Evolutionary conservation across 2,888 invertebrate genomes (phyloP), one percentile per base, ranked within the genome.

Genomic region (Morpho helenor): DNA sequence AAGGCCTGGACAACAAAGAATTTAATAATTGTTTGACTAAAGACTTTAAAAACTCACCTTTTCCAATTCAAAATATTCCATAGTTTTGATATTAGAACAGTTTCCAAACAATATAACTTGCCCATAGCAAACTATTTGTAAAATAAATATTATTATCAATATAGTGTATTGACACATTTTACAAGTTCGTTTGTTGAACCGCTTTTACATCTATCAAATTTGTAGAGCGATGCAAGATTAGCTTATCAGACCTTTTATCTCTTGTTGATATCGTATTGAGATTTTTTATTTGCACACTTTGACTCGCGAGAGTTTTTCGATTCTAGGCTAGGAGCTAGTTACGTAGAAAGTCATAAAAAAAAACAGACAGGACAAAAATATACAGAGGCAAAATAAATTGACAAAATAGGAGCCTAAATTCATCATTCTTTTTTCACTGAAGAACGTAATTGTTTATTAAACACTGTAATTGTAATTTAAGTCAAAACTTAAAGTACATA

Each of bases 101-200:
- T 63, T 56, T 2, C 89, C 88, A 59, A 88, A 87, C 52, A 85
- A 80, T 8, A 87, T 8, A 2, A 87, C 75, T 72, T 88, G 87
- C 1, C 72, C 72, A 7, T 49, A 51, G 67, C 78, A 69, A 7
- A 69, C 42, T 7, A 31, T 43, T 42, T 63, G 61, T 6, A 66
- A 56, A 58, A 52, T 60, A 6, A 64, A 59, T 52, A 74, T 39
- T 49, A 75, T 39, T 10, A 70, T 40, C 10, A 65, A 62, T 49
- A 71, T 52, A 40, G 66, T 49, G 53, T 69, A 63, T 51, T 48
- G 63, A 61, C 54, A 63, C 78, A 79, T 79, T 62, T 68, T 75
- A 52, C 22, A 6, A 54, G 31, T 31, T 31, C 10, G 10, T 9
- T 7, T 31, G 31, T 31, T 31, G 31, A 31, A 31, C 31, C 31